These are phyloP conservation scores for Trichogramma dendrolimi DNA, from an alignment of 2,888 invertebrate species.

Conservation along the genomic window DNA sequence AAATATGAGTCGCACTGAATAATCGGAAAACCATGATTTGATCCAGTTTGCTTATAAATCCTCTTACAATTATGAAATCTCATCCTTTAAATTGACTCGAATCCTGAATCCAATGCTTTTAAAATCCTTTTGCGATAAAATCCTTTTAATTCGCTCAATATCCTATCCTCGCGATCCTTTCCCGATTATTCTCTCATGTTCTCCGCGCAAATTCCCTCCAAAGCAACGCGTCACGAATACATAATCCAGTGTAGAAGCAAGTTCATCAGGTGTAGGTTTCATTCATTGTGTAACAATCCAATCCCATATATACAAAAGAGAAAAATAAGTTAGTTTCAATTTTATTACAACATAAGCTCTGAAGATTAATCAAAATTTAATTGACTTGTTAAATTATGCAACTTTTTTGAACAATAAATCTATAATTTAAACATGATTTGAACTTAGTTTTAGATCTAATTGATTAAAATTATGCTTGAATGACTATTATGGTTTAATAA, in stretches of 20 bases:
- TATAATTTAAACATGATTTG: too few relatives aligned
- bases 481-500: not conserved
- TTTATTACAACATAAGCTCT: conserved; percentile 20
- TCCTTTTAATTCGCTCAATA: conserved; percentile 25
- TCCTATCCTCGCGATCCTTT: conserved; percentile 26
- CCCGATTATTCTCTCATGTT: conserved; percentile 21
- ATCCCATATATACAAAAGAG: conserved; percentile 54
- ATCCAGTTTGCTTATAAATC: conserved; percentile 19
- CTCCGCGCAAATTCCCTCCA: conserved; percentile 43
- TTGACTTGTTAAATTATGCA: conserved; percentile 12
- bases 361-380: conserved; percentile 19
- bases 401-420: not conserved
- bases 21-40: conserved; percentile 27
- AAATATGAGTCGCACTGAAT: conserved; percentile 21
- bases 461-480: not conserved
- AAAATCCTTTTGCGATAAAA: conserved; percentile 27
- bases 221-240: conserved; percentile 39
- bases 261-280: conserved; percentile 50
- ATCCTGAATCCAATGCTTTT: conserved; percentile 22
- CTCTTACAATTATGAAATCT: conserved; percentile 14
- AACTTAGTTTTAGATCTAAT: not conserved
- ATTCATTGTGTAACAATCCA: conserved; percentile 53
- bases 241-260: conserved; percentile 53
- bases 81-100: conserved; percentile 18
- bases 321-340: conserved; percentile 50